A percentile compares a stretch with the other conserved stretches of the same genome.
phyloP scores from a whole-genome alignment of 2,113 vertebrate genomes.

The Actenoides lindsayi region DNA sequence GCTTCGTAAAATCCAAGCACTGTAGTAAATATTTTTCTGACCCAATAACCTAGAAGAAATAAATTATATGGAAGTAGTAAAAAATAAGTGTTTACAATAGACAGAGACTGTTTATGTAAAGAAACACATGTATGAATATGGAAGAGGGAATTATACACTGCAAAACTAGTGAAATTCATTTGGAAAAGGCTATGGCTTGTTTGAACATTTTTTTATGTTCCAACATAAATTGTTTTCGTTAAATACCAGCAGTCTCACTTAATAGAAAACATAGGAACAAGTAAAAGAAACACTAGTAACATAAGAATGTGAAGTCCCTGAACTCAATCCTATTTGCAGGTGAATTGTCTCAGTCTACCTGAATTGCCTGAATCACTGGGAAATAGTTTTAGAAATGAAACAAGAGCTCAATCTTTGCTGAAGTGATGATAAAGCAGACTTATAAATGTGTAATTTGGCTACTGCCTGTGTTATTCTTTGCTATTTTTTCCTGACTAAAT shows the following conservation, averaged over 20 bases:
- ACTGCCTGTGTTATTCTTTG: not conserved
- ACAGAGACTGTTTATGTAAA: not conserved
- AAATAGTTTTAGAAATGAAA: conserved; percentile 40
- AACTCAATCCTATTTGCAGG: not conserved
- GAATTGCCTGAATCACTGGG: not conserved
- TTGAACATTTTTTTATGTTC: not conserved
- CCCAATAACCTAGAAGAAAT: not conserved
- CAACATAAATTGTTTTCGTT: conserved; percentile 14
- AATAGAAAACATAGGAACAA: not conserved
- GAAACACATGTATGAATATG: not conserved
- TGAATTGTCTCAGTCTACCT: not conserved
- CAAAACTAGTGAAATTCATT: not conserved
- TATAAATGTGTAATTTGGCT: not conserved
- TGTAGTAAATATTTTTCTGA: not conserved
- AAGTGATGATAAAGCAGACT: not conserved
- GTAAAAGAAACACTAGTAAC: not conserved
- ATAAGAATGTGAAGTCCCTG: not conserved
- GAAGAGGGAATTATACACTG: not conserved
- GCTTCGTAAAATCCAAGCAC: not conserved
- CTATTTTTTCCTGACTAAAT: not conserved
- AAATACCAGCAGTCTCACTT: not conserved
- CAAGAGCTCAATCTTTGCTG: not conserved
- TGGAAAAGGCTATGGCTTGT: not conserved
- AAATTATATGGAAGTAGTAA: not conserved
- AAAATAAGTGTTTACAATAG: not conserved